Conservation (phyloP, 2,113 vertebrate genomes). For the Ophthalmolycus amberensis region DNA sequence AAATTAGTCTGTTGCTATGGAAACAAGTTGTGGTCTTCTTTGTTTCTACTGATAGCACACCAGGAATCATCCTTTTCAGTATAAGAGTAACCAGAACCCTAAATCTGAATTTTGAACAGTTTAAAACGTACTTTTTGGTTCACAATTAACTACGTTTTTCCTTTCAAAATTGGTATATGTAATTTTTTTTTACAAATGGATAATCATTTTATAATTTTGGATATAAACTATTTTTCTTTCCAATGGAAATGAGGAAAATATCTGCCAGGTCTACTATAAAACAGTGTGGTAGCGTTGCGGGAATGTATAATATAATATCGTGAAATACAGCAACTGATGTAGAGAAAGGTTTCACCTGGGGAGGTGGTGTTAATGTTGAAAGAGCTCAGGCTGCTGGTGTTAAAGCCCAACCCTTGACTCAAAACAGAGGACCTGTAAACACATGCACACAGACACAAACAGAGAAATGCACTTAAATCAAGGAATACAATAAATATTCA, state of each 20-base stretch:
- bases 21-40: slow-evolving; percentile 32
- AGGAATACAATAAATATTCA: neutral
- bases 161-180: neutral
- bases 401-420: slow-evolving; percentile 65
- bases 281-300: neutral
- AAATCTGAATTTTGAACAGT: neutral
- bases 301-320: neutral
- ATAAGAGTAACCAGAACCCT: neutral
- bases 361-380: slow-evolving; percentile 64
- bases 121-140: neutral
- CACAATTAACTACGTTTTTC: neutral
- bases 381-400: slow-evolving; percentile 59
- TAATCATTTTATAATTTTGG: neutral
- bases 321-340: neutral
- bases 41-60: neutral
- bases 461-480: neutral
- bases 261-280: neutral
- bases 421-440: slow-evolving; percentile 69
- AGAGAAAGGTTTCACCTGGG: slow-evolving; percentile 66
- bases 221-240: neutral
- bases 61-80: neutral
- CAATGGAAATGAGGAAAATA: neutral
- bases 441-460: slow-evolving; percentile 18
- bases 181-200: neutral
- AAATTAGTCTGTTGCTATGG: slow-evolving; percentile 36